These are phyloP conservation scores for Drosophila austrosaltans DNA, from an alignment of 2,888 invertebrate species.

Conservation along the genomic window DNA sequence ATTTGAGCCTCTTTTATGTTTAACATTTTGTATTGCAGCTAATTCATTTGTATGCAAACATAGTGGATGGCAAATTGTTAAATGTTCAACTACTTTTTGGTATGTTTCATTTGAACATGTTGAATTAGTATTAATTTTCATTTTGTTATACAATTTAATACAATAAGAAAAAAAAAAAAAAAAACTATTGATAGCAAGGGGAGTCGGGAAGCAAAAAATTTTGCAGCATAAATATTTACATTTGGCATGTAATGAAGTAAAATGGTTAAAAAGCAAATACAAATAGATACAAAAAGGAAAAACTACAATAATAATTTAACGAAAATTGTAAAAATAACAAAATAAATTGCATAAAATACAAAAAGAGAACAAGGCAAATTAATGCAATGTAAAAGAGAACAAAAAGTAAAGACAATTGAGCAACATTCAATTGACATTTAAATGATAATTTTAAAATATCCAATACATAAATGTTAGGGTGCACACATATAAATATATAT, in stretches of 20 bases:
- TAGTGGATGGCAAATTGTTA: too few species aligned
- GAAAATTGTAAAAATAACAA: slow-evolving; percentile 30
- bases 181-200: not conserved
- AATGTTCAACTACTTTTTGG: too few species aligned
- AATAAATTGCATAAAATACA: slow-evolving; percentile 1
- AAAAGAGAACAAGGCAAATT: slow-evolving; percentile 23
- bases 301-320: not conserved
- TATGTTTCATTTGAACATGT: not conserved
- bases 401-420: slow-evolving; percentile 31
- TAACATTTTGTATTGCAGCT: too few species aligned
- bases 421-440: slow-evolving; percentile 19
- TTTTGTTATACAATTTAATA: not conserved
- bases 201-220: not conserved
- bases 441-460: slow-evolving; percentile 1
- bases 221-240: slow-evolving; percentile 1
- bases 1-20: too few species aligned
- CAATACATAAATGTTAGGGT: slow-evolving; percentile 21
- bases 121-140: not conserved
- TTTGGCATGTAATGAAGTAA: not conserved
- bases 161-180: not conserved
- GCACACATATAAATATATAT: slow-evolving; percentile 2
- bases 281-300: not conserved
- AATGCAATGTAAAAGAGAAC: slow-evolving; percentile 8
- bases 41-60: too few species aligned
- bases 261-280: slow-evolving; percentile 26